Base-by-base conservation (phyloP, 1,140 invertebrate genomes). In the Grapholita molesta region DNA sequence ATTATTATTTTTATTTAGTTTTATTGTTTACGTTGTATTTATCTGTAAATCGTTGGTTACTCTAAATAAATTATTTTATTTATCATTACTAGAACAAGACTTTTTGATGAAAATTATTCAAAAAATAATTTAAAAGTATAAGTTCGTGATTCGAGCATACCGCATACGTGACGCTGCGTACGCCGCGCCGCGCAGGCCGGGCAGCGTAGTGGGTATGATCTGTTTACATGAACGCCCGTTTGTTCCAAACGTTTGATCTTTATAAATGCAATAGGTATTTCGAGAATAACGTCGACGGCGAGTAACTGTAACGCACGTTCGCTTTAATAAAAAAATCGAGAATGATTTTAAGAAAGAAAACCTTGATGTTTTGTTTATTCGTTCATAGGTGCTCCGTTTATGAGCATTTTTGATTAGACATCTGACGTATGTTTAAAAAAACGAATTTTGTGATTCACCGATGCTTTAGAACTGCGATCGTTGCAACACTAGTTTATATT, bases 201-300 rank as follows among this genome's bases (percentile, higher is more conserved):
- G 11, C 23, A 61, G 25, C 66, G 66, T 66, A 64, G 69, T 71
- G 72, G 73, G 77, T 80, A 81, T 82, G 83, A 83, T 82, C 71
- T 90, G 88, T 90, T 90, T 90, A 90, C 86, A 90, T 55, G 71
- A 84, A 79, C 76, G 83, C 82, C 75, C 83, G 86, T 86, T 86
- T 88, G 85, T 88, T 85, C 83, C 55, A 82, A 75, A 68, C 86
- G 86, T 90, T 90, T 90, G 88, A 90, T 90, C 88, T 90, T 89
- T 90, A 83, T 89, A 88, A 90, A 90, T 89, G 88, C 86, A 84
- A 90, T 89, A 89, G 85, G 87, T 89, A 89, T 90, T 90, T 89
- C 83, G 79, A 86, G 85, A 90, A 90, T 83, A 86, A 82, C 86
- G 77, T 77, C 80, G 82, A 76, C 79, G 65, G 53, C 55, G 55